Base-by-base conservation (phyloP, 2,888 invertebrate genomes). In the Phasia obesa region DNA sequence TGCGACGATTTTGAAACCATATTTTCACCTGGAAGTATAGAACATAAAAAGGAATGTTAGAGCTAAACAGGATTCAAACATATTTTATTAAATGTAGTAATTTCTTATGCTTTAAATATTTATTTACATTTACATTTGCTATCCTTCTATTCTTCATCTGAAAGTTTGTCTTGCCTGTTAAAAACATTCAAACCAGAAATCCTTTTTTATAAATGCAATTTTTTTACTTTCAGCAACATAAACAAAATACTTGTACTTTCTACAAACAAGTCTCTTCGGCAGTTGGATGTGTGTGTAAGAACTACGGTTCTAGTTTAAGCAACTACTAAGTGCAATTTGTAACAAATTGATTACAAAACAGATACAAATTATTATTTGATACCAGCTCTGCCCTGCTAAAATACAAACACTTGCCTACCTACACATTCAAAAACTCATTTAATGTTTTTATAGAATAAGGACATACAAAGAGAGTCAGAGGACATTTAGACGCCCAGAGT, bases 1-100 rank as follows among this genome's bases (percentile, higher is more conserved):
- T 99, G 73, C 99, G 95, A 0, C 99, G 95, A 91, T 99, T 99
- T 93, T 99, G 99, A 92, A 99, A 99, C 94, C 94, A 94, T 87
- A 94, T 94, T 91, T 94, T 94, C 67, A 94, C 94, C 94, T 94
- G 85, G 84, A 90, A 89, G 15, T 25, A 76, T 27, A 23, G 0
- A 9, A 49, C 21, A 0, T 4, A 53, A 55, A 44, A 11, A 15
- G 4, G 5, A 17, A 47, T n/a, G 2, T 15, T 15, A 42, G 0
- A 42, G 13, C 15, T 2, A 27, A 38, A 9, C 38, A 5, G 27
- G 3, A 5, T 27, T 27, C 6, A 5, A 27, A n/a, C n/a, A 2
- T n/a, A 15, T 3, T 13, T 35, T 35, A 6, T 35, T 9, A 6
- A 27, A 27, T 4, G 27, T 35, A 35, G 11, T 11, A 35, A 35